Evolutionary conservation across 2,888 invertebrate genomes (phyloP).

Genomic region (Tipula unca): DNA sequence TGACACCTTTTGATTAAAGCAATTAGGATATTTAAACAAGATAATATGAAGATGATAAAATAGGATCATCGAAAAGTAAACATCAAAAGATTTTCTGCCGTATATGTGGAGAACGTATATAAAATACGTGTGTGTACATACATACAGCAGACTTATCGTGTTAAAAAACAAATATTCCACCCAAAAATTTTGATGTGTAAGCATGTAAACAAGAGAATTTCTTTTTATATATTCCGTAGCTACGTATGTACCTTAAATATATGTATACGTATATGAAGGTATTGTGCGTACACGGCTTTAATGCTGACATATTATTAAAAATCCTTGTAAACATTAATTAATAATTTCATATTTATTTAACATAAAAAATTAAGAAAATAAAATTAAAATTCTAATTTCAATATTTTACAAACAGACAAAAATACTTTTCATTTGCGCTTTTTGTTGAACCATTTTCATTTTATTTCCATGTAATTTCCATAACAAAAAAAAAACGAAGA

Average conservation of each 20-base stretch:
- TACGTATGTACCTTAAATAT: background rate
- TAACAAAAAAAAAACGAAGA: background rate
- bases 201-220: background rate
- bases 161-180: background rate
- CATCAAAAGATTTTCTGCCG: background rate
- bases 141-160: too few species aligned
- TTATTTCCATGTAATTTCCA: background rate
- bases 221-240: background rate
- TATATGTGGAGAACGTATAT: background rate
- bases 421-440: background rate
- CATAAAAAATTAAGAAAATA: background rate
- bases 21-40: constrained; percentile 8
- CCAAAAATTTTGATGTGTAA: background rate
- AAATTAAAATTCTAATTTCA: constrained; percentile 14
- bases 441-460: background rate
- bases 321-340: background rate
- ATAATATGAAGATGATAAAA: background rate
- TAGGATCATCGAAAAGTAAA: background rate
- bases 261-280: background rate
- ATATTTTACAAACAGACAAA: background rate
- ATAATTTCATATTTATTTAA: constrained; percentile 8
- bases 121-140: too few species aligned
- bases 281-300: background rate
- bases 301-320: constrained; percentile 3
- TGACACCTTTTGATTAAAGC: background rate